Percentiles rank a stretch among this genome's conserved stretches.
Evolutionary conservation across 2,888 invertebrate species (phyloP).

Genomic region (Rhingia campestris): DNA sequence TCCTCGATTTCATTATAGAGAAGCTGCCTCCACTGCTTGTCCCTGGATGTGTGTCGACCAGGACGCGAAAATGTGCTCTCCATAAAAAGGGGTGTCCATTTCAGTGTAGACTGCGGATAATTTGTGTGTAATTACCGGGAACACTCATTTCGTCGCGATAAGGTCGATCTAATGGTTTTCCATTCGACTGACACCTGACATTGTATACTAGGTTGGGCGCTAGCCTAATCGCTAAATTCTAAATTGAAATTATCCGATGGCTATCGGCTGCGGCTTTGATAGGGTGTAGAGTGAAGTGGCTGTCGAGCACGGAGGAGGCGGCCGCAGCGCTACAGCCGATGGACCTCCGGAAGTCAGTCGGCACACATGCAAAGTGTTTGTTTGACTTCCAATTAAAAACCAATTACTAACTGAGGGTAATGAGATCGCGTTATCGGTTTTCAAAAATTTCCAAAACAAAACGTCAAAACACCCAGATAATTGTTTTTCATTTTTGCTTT

Average conservation of each 20-base stretch:
- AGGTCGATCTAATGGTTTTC: conserved; percentile 63
- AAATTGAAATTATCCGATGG: conserved; percentile 71
- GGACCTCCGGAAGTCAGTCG: conserved; percentile 35
- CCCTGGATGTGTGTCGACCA: conserved; percentile 11
- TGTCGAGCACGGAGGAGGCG: neutral
- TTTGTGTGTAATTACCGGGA: conserved; percentile 66
- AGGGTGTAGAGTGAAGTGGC: conserved; percentile 67
- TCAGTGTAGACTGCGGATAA: conserved; percentile 22
- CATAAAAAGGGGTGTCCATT: neutral
- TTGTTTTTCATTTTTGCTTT: conserved; percentile 51
- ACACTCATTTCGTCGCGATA: conserved; percentile 56
- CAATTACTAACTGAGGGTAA: conserved; percentile 66
- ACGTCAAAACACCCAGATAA: conserved; percentile 58
- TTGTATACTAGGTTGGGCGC: conserved; percentile 16
- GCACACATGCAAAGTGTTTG: conserved; percentile 44
- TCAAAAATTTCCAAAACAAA: conserved; percentile 64
- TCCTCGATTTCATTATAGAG: conserved; percentile 51
- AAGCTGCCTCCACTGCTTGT: neutral
- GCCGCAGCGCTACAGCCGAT: neutral
- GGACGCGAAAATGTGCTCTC: conserved; percentile 25
- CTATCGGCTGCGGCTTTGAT: conserved; percentile 63
- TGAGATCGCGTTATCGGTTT: conserved; percentile 74
- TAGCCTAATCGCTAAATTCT: conserved; percentile 65
- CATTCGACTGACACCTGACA: conserved; percentile 70
- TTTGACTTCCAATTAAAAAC: conserved; percentile 73